Evolutionary conservation across 2,113 vertebrate genomes (phyloP).

Genomic region (Hydrochoerus hydrochaeris): DNA sequence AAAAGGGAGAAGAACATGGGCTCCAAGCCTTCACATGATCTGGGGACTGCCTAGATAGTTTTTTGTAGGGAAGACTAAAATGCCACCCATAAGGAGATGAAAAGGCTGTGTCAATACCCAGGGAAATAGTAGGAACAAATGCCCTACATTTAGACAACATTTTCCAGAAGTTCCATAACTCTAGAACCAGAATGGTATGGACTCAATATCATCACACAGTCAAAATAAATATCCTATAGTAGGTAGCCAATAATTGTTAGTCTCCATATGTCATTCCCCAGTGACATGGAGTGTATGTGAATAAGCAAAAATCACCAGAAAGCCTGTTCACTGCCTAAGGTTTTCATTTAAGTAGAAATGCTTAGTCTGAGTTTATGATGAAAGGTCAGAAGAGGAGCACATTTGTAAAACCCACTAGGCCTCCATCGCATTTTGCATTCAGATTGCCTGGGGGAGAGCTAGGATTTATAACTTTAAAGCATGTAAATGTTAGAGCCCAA

Average conservation of each 20-base stretch:
- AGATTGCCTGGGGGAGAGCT: constrained; percentile 11
- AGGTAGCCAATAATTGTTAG: neutral
- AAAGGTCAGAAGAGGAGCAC: neutral
- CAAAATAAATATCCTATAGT: neutral
- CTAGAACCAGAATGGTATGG: neutral
- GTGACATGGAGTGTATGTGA: neutral
- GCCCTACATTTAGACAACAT: neutral
- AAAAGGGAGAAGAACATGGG: neutral
- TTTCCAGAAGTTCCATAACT: neutral
- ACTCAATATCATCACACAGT: neutral
- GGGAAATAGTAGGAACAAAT: too few relatives aligned
- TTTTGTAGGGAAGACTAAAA: neutral
- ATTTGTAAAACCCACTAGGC: neutral
- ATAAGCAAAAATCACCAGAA: neutral
- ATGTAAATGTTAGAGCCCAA: constrained; percentile 70
- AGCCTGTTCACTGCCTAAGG: neutral
- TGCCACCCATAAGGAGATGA: neutral
- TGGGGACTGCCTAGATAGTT: neutral
- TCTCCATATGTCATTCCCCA: neutral
- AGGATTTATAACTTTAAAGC: constrained; percentile 63
- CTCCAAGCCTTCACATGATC: neutral
- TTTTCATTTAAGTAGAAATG: constrained; percentile 6
- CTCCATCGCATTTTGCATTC: constrained; percentile 6
- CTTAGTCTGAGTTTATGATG: constrained; percentile 16
- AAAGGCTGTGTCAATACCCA: neutral